Conservation (phyloP, 2,888 invertebrate genomes). For the Azorinus chamasolen region DNA sequence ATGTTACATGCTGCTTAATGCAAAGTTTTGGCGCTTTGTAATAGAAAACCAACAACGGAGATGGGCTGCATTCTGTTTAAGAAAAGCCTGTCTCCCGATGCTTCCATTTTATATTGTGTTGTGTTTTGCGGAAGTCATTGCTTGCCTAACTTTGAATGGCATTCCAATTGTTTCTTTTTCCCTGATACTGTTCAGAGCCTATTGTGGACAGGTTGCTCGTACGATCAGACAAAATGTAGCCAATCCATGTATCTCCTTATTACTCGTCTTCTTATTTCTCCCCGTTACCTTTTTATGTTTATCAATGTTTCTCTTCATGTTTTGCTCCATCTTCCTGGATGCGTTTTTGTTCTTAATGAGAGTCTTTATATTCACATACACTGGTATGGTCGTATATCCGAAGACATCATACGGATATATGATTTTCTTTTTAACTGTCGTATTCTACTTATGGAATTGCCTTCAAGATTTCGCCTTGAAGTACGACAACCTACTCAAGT, state of each 20-base stretch:
- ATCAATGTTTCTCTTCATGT: slow-evolving; percentile 54
- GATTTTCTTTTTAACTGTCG: slow-evolving; percentile 55
- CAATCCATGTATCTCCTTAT: not conserved
- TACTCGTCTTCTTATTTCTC: not conserved
- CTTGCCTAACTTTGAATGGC: slow-evolving; percentile 48
- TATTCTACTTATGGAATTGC: slow-evolving; percentile 60
- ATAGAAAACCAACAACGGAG: slow-evolving; percentile 34
- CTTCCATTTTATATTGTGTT: slow-evolving; percentile 42
- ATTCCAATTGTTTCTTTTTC: slow-evolving; percentile 51
- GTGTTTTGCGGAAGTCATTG: slow-evolving; percentile 42
- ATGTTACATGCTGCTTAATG: slow-evolving; percentile 60
- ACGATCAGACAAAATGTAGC: not conserved
- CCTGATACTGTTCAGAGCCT: slow-evolving; percentile 40
- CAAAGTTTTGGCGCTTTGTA: slow-evolving; percentile 52
- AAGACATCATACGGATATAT: slow-evolving; percentile 60
- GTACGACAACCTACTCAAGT: slow-evolving; percentile 45
- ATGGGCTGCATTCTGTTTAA: slow-evolving; percentile 5
- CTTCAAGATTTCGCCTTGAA: slow-evolving; percentile 32
- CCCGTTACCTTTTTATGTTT: not conserved
- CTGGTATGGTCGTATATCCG: slow-evolving; percentile 65
- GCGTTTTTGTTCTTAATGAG: slow-evolving; percentile 56
- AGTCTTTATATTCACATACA: slow-evolving; percentile 62
- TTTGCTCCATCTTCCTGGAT: slow-evolving; percentile 64
- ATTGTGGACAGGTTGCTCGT: slow-evolving; percentile 12
- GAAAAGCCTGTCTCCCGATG: not conserved